Evolutionary conservation across 2,113 vertebrate genomes (phyloP).

Genomic region (Callipepla squamata): DNA sequence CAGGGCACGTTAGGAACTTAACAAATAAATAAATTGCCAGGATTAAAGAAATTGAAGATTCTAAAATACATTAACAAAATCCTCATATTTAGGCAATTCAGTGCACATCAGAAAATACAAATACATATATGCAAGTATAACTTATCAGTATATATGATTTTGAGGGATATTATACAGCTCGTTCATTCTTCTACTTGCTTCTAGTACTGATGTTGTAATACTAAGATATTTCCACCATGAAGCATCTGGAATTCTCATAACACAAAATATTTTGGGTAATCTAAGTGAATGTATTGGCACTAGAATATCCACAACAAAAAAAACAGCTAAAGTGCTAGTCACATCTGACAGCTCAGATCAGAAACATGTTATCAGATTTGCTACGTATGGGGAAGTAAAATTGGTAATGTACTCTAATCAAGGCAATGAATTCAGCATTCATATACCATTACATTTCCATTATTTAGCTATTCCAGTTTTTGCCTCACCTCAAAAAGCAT

Average conservation of each 20-base stretch:
- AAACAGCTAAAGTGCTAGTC: not conserved
- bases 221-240: not conserved
- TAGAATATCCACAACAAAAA: not conserved
- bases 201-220: not conserved
- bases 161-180: not conserved
- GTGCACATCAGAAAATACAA: not conserved
- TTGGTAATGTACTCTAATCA: not conserved
- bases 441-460: not conserved
- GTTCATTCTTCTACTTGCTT: not conserved
- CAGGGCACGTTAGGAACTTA: not conserved
- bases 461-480: not conserved
- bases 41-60: not conserved
- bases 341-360: not conserved
- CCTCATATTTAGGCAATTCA: not conserved
- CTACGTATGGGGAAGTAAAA: not conserved
- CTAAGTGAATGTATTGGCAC: not conserved
- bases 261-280: conserved; percentile 31
- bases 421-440: not conserved
- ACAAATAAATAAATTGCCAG: not conserved
- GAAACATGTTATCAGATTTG: not conserved
- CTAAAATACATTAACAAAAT: not conserved
- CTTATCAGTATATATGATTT: not conserved
- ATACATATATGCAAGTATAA: not conserved
- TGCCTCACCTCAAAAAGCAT: not conserved
- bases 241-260: conserved; percentile 13